Conservation (phyloP, 2,888 invertebrate genomes). For the Pedicia rivosa region DNA sequence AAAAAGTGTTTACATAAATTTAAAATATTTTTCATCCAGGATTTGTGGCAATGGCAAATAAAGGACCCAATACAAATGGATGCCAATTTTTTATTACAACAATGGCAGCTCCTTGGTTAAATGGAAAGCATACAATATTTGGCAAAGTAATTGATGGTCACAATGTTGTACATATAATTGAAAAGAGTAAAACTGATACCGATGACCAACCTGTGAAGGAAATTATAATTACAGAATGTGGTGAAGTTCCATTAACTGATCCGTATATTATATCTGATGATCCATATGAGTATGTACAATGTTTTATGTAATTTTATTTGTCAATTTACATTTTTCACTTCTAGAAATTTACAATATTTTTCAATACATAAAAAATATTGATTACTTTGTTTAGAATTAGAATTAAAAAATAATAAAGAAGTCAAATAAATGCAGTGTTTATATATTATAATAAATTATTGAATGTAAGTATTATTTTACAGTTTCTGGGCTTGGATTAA, state of each 20-base stretch:
- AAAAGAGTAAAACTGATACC: constrained; percentile 56
- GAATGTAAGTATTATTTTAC: too few species aligned
- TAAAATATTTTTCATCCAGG: too few species aligned
- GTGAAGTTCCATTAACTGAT: constrained; percentile 41
- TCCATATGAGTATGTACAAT: constrained; percentile 49
- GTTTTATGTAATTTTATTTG: too few species aligned
- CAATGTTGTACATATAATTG: constrained; percentile 66
- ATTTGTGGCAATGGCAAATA: constrained; percentile 85
- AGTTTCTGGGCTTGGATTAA: constrained; percentile 62
- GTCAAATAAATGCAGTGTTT: too few species aligned
- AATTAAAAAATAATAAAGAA: too few species aligned
- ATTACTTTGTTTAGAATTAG: neutral
- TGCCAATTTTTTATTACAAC: constrained; percentile 93
- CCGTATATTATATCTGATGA: constrained; percentile 52
- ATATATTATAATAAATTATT: too few species aligned
- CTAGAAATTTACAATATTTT: constrained; percentile 5
- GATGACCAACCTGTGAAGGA: constrained; percentile 55
- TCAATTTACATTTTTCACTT: too few species aligned
- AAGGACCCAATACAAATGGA: constrained; percentile 77
- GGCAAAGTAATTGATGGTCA: constrained; percentile 73
- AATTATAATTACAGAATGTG: constrained; percentile 54
- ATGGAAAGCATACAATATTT: constrained; percentile 76
- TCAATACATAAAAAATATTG: neutral
- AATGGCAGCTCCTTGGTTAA: constrained; percentile 72
- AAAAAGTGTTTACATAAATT: too few species aligned